Base-by-base conservation (phyloP, 2,888 invertebrate genomes). In the Lycocerus yunnanus region DNA sequence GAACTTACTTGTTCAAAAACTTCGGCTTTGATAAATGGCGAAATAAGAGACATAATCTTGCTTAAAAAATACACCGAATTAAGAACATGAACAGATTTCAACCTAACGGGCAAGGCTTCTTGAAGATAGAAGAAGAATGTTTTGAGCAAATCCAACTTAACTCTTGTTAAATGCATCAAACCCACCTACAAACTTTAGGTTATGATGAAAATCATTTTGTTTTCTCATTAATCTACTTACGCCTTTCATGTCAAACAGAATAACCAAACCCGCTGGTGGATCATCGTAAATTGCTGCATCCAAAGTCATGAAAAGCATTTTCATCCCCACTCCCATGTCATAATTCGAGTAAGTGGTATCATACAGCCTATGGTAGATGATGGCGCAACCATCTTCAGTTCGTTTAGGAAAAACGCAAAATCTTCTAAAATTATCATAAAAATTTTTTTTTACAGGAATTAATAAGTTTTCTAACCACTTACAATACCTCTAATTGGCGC, bases 51-150 rank as follows among this genome's bases (percentile, higher is more conserved):
- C 81, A 89, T 82, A 27, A 89, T 78, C 82, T 88, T 89, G 77
- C 88, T 88, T 70, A 89, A 83, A 73, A 89, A 87, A 81, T 88
- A 87, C 0, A 86, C 84, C 0, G 86, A 85, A 81, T 94, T 93
- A 68, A 94, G 84, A 1, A 93, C 89, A 83, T 93, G 92, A 70
- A 93, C 91, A 0, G 89, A 91, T 78, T 90, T 90, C 85, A 93
- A 88, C 72, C 92, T 89, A 2, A 92, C 89, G 0, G 93, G 93
- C 85, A 92, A 85, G 14, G 90, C 93, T 80, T 93, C 93, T 84
- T 94, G 93, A 2, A 93, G 84, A 84, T 92, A 93, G 75, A 89
- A 88, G 86, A 92, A 91, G 85, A 92, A 92, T 82, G 90, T 90
- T 60, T 90, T 89, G 11, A 24, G 2, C 10, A 24, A 11, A 24